Base-by-base conservation (phyloP, 2,888 invertebrate genomes). In the Ametastegia equiseti region DNA sequence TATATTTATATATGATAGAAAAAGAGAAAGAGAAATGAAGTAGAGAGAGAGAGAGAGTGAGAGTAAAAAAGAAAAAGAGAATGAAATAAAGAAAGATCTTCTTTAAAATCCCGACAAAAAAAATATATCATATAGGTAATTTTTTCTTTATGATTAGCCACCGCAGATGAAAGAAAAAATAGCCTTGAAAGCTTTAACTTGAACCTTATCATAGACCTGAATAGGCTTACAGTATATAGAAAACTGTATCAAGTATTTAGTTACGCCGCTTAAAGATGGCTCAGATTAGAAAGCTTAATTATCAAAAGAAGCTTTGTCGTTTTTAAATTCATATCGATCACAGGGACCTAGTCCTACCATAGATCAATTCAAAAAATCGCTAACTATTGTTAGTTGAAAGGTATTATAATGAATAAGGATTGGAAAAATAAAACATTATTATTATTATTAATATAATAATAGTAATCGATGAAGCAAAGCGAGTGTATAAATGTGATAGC, bases 401-500 rank as follows among this genome's bases (percentile, higher is more conserved):
- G 69, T 45, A 45, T 69, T 75, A 15, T 69, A 75, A 75, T 54
- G 54, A 75, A 47, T 47, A 45, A 45, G 30, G 27, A 27, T n/a
- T n/a, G n/a, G n/a, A n/a, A n/a, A n/a, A n/a, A n/a, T n/a, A n/a
- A n/a, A n/a, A n/a, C n/a, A n/a, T n/a, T n/a, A n/a, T n/a, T n/a
- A n/a, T n/a, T n/a, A n/a, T n/a, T n/a, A n/a, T n/a, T n/a, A n/a
- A n/a, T 30, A 45, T 71, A 27, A 71, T 75, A 39, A 50, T 19
- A 65, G 4, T 5, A 65, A n/a, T 15, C 33, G 0, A 36, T 50
- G 36, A 42, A 39, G 84, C 84, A 80, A 85, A 84, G 84, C 84
- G 86, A 19, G 30, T 87, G 85, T 83, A 85, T 88, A 85, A 84
- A 88, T 90, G 88, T 89, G 88, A 90, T 90, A 89, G 86, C 84